Percentiles rank a stretch among this genome's conserved stretches.
Conservation (phyloP, 2,888 invertebrate species). For the Mythimna pallens region DNA sequence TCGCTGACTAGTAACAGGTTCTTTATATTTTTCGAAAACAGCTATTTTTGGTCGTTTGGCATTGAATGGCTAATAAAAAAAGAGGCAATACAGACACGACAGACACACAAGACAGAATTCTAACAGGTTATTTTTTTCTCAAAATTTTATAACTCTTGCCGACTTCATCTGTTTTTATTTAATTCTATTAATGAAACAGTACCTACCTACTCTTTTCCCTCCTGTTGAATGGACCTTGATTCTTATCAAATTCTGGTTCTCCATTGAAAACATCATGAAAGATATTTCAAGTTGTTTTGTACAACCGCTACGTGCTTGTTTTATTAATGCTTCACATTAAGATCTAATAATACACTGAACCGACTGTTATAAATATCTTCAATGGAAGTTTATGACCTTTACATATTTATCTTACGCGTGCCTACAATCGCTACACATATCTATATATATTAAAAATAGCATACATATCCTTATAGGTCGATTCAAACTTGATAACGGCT, state of each 20-base stretch:
- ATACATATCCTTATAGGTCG: no score
- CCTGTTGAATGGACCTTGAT: neutral
- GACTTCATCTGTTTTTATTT: neutral
- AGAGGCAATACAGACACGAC: no score
- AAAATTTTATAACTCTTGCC: neutral
- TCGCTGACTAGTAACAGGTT: slow-evolving; percentile 42
- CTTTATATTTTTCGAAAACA: slow-evolving; percentile 24
- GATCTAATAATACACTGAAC: slow-evolving; percentile 27
- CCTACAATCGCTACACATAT: neutral
- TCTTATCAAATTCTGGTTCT: slow-evolving; percentile 1
- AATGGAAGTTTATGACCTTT: slow-evolving; percentile 47
- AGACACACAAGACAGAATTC: no score
- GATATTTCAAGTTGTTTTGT: slow-evolving; percentile 20
- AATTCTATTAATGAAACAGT: neutral
- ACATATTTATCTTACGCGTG: slow-evolving; percentile 9
- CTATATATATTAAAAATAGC: neutral
- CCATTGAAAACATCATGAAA: slow-evolving; percentile 30
- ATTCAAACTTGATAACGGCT: no score
- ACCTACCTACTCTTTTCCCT: neutral
- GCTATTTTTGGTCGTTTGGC: slow-evolving; percentile 17
- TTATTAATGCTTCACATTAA: slow-evolving; percentile 29
- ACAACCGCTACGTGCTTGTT: neutral
- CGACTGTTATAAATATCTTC: slow-evolving; percentile 35
- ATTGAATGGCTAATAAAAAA: slow-evolving; percentile 4
- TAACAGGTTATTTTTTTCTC: neutral